Base-by-base conservation (phyloP, 2,888 invertebrate species). In the Lathronympha strigana region DNA sequence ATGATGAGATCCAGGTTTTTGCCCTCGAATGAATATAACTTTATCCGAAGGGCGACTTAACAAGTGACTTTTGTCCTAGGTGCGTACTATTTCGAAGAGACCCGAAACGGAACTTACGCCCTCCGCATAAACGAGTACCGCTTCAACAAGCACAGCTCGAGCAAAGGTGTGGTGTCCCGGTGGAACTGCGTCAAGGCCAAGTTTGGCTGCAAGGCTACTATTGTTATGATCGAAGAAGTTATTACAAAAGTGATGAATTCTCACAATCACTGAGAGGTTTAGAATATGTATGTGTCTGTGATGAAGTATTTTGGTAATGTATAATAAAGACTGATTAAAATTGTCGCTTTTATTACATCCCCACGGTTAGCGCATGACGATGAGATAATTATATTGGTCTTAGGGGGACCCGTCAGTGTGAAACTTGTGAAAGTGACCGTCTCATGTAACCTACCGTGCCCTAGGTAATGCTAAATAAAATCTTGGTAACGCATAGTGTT, bases 111-210 rank as follows among this genome's bases (percentile, higher is more conserved):
- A 4, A 51, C 28, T 1, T 58, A 53, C 13, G 63, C 57, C 9
- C 58, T 63, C 31, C 58, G 58, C 9, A 11, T 63, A n/a, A 57
- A 66, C n/a, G 23, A 23, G 2, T 69, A 70, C 50, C 50, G 66
- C 8, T 71, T 63, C 57, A 61, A 68, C 49, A 66, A 60, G 17
- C 61, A 62, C 53, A 68, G 51, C 15, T 57, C 60, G 6, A 63
- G 66, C 40, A 63, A 49, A 11, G 67, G 68, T 2, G 5, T 28
- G n/a, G 4, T n/a, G 5, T 63, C 63, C 5, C 58, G 58, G 4
- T 64, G 64, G 64, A 63, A 25, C 43, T 64, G 64, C 9, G 45
- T 64, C 6, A 45, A 51, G 3, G 64, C 64, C 0, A 64, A 64
- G 51, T 17, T 13, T 13, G 58, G 58, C 0, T 64, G 64, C 21